Percentiles rank a stretch among this genome's conserved stretches.
These are phyloP conservation scores for Apostichopus parvimensis DNA, from an alignment of 35 echinoderm and acorn worm species.

Conservation along the genomic window DNA sequence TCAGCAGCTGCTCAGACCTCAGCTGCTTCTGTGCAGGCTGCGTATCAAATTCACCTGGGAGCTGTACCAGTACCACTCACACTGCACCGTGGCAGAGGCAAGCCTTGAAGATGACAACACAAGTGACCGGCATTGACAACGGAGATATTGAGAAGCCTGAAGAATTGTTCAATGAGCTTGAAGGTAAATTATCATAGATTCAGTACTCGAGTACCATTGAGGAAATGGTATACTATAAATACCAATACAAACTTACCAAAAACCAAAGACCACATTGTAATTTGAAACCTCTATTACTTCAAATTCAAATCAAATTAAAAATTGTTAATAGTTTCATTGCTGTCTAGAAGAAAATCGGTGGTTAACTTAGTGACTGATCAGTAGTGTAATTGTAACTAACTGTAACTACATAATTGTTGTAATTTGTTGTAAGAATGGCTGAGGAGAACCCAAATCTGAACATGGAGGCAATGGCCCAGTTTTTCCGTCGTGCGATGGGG, in stretches of 20 bases:
- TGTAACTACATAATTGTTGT: background rate
- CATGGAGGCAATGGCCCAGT: background rate
- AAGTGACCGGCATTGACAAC: background rate
- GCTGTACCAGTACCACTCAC: background rate
- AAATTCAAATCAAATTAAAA: background rate
- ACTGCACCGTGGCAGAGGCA: slow-evolving; percentile 5
- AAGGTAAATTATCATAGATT: no score
- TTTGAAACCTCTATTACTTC: no score
- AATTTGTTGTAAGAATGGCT: background rate
- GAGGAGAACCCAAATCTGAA: background rate
- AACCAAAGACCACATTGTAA: no score
- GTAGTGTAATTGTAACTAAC: background rate
- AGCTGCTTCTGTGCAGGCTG: slow-evolving; percentile 44
- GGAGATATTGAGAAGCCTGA: background rate
- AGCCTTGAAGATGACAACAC: slow-evolving; percentile 1
- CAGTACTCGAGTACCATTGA: background rate
- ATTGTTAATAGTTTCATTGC: background rate
- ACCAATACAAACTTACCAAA: no score
- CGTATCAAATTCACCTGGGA: background rate
- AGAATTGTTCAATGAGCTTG: background rate
- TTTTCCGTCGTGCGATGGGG: background rate
- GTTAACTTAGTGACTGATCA: background rate
- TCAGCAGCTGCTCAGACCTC: no score
- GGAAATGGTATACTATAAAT: background rate
- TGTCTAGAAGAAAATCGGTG: background rate